A percentile compares a stretch with the other conserved stretches of the same genome.
phyloP scores from a whole-genome alignment of 2,888 invertebrate species.

The Ophion slaviceki region DNA sequence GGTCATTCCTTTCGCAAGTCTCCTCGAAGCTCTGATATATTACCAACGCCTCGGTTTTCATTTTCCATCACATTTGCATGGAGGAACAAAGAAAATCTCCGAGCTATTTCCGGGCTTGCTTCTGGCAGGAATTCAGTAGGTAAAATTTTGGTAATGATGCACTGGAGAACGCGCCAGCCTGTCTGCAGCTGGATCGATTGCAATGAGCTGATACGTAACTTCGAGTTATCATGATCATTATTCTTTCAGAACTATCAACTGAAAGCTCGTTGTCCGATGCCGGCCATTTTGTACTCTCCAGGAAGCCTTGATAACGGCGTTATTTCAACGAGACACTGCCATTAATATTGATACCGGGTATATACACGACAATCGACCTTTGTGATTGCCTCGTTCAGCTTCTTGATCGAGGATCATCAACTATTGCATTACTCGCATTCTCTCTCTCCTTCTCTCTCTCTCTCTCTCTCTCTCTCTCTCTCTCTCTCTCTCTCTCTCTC shows the following conservation, averaged over 20 bases:
- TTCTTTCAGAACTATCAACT: not conserved
- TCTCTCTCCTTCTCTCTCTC: not conserved
- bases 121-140: too few species aligned
- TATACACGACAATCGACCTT: conserved; percentile 25
- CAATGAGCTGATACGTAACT: too few species aligned
- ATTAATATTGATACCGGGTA: conserved; percentile 25
- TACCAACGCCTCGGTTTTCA: not conserved
- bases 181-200: too few species aligned
- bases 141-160: too few species aligned
- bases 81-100: too few species aligned
- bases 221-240: not conserved
- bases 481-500: not conserved
- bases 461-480: not conserved
- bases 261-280: not conserved
- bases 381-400: conserved; percentile 22
- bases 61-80: not conserved
- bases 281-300: conserved; percentile 5
- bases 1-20: not conserved
- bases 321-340: conserved; percentile 21
- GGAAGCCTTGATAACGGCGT: not conserved
- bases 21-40: not conserved
- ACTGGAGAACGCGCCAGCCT: too few species aligned
- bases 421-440: not conserved
- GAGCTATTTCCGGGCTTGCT: too few species aligned
- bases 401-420: conserved; percentile 20